Percentiles rank a stretch among this genome's conserved stretches.
Evolutionary conservation across 2,797 vertebrate genomes (phyloP).

Genomic region (Harpagifer antarcticus): DNA sequence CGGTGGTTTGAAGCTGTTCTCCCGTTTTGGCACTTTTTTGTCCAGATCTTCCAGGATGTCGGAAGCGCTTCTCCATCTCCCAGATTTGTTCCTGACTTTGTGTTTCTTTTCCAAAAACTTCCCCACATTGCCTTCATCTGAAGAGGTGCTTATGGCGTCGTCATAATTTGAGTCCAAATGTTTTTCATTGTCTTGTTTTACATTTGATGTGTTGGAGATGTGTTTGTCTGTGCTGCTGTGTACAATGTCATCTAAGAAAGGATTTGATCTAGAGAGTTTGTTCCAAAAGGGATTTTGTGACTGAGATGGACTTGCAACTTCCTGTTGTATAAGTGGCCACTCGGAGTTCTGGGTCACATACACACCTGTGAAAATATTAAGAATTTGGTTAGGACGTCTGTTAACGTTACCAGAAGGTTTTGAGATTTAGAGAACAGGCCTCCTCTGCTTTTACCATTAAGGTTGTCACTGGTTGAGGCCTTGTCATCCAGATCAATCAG

Average conservation of each 20-base stretch:
- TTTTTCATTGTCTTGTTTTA: slow-evolving; percentile 83
- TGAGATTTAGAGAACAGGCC: not conserved
- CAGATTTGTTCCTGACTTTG: slow-evolving; percentile 81
- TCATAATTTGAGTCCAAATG: slow-evolving; percentile 79
- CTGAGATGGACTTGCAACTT: slow-evolving; percentile 66
- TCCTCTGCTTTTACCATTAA: slow-evolving; percentile 73
- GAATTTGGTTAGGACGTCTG: not conserved
- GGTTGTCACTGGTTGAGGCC: slow-evolving; percentile 69
- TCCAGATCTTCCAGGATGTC: slow-evolving; percentile 90
- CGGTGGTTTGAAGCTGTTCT: slow-evolving; percentile 59
- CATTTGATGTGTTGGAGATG: slow-evolving; percentile 65
- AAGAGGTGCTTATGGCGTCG: slow-evolving; percentile 89
- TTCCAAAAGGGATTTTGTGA: slow-evolving; percentile 94
- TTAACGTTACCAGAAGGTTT: not conserved
- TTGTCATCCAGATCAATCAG: slow-evolving; percentile 88
- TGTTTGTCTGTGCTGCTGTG: slow-evolving; percentile 75
- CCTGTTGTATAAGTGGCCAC: slow-evolving; percentile 72
- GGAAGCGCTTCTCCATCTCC: slow-evolving; percentile 92
- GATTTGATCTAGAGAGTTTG: slow-evolving; percentile 92
- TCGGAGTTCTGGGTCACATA: slow-evolving; percentile 58
- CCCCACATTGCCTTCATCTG: slow-evolving; percentile 89
- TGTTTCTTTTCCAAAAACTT: slow-evolving; percentile 79
- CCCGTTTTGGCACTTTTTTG: slow-evolving; percentile 69
- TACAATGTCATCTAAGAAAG: slow-evolving; percentile 93
- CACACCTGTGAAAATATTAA: slow-evolving; percentile 70